Evolutionary conservation across 2,797 vertebrate genomes (phyloP).

Genomic region (Rhinoraja longicauda): DNA sequence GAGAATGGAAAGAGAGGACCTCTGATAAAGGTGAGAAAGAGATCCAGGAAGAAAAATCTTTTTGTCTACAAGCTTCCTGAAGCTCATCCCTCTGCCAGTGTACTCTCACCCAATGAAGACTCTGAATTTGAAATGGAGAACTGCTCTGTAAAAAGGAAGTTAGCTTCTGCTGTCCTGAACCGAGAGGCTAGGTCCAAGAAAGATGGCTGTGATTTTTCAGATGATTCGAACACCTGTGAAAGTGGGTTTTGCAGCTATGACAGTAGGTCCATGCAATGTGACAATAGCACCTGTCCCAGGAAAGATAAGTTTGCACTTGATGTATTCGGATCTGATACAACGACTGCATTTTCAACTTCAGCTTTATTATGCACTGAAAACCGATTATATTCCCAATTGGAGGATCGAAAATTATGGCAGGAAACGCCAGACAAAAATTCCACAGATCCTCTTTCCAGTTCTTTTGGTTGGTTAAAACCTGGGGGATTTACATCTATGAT

Average conservation of each 20-base stretch:
- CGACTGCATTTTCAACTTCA: background rate
- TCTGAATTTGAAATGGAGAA: background rate
- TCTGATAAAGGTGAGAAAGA: background rate
- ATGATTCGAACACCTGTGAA: background rate
- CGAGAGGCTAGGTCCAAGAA: background rate
- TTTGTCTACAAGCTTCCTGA: constrained; percentile 27
- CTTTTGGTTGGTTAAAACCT: constrained; percentile 28
- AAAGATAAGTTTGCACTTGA: background rate
- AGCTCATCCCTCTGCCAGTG: background rate
- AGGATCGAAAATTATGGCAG: background rate
- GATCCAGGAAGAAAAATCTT: constrained; percentile 11
- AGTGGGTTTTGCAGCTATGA: background rate
- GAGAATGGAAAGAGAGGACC: background rate
- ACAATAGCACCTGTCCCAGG: background rate
- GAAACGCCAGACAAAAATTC: background rate
- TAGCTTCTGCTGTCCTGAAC: background rate
- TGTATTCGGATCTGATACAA: background rate
- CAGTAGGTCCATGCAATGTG: background rate
- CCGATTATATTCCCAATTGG: background rate
- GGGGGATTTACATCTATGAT: constrained; percentile 16
- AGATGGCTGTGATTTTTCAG: background rate
- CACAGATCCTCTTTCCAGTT: background rate
- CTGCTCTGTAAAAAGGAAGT: background rate
- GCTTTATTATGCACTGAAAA: background rate
- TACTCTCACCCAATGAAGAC: constrained; percentile 10